phyloP scores from a whole-genome alignment of 2,113 vertebrate genomes.

The Lagenorhynchus albirostris region DNA sequence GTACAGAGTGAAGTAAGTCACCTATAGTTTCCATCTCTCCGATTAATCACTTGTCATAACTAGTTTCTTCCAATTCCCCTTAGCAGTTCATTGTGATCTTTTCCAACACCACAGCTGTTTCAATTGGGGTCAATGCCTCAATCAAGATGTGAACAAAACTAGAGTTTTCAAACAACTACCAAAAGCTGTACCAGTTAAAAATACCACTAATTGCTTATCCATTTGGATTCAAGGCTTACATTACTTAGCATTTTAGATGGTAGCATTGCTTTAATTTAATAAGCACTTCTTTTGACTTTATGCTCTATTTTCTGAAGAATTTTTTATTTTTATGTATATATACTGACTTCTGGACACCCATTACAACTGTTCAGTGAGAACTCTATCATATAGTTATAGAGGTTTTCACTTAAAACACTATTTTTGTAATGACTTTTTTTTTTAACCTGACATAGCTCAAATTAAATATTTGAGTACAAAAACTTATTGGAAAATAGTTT shows the following conservation, averaged over 20 bases:
- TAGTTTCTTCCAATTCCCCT: background rate
- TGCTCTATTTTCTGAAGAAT: background rate
- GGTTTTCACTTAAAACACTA: conserved; percentile 21
- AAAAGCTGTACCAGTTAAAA: background rate
- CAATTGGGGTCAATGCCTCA: background rate
- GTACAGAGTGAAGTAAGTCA: too few species aligned
- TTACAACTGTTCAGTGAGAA: conserved; percentile 12
- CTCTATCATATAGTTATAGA: background rate
- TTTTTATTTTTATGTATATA: background rate
- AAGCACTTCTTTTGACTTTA: background rate
- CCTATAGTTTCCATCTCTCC: background rate
- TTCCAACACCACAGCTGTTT: background rate
- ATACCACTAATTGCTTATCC: background rate
- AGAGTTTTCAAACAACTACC: background rate
- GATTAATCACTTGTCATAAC: background rate
- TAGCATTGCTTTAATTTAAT: background rate
- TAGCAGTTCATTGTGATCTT: background rate
- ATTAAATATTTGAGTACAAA: conserved; percentile 59
- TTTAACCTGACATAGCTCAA: conserved; percentile 16
- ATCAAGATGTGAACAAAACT: background rate
- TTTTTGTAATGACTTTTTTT: conserved; percentile 39
- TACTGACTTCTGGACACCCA: background rate
- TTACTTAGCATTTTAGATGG: background rate
- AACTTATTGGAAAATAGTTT: conserved; percentile 31
- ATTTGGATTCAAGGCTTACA: background rate